A percentile compares a stretch with the other conserved stretches of the same genome.
Evolutionary conservation across 1,140 invertebrate genomes (phyloP).

Genomic region (Papilio helenus): DNA sequence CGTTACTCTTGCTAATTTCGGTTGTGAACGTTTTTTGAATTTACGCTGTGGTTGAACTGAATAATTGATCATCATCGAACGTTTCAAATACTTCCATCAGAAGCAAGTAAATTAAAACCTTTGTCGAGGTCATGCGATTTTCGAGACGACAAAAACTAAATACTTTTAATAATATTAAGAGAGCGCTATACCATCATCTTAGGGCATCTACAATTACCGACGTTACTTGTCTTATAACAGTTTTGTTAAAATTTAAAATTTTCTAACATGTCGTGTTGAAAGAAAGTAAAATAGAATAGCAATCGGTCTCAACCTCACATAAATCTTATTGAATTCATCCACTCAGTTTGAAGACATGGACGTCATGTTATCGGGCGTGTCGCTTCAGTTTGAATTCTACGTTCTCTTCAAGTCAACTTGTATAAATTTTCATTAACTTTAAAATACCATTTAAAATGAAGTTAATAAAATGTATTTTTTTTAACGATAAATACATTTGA

Average conservation of each 20-base stretch:
- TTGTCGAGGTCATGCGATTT: too few relatives aligned
- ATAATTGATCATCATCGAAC: conserved; percentile 15
- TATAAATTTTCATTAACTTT: conserved; percentile 5
- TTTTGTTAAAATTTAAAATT: not conserved
- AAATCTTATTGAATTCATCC: conserved; percentile 16
- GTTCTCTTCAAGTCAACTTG: not conserved
- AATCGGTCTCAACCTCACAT: not conserved
- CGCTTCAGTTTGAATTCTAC: conserved; percentile 9
- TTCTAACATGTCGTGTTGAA: not conserved
- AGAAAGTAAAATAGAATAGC: not conserved
- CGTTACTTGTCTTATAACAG: not conserved
- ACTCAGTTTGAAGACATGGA: not conserved
- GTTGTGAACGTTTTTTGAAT: conserved; percentile 39
- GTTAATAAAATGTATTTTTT: not conserved
- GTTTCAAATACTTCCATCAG: not conserved
- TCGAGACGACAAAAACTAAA: too few relatives aligned
- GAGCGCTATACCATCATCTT: not conserved
- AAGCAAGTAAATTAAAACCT: not conserved
- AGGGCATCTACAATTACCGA: not conserved
- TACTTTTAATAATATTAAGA: too few relatives aligned
- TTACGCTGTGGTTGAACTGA: not conserved
- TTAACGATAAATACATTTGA: too few relatives aligned
- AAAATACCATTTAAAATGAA: not conserved
- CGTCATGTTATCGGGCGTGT: conserved; percentile 12
- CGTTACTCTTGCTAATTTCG: conserved; percentile 37